A percentile compares a stretch with the other conserved stretches of the same genome.
phyloP scores from a whole-genome alignment of 2,888 invertebrate species.

The Argyresthia goedartella region DNA sequence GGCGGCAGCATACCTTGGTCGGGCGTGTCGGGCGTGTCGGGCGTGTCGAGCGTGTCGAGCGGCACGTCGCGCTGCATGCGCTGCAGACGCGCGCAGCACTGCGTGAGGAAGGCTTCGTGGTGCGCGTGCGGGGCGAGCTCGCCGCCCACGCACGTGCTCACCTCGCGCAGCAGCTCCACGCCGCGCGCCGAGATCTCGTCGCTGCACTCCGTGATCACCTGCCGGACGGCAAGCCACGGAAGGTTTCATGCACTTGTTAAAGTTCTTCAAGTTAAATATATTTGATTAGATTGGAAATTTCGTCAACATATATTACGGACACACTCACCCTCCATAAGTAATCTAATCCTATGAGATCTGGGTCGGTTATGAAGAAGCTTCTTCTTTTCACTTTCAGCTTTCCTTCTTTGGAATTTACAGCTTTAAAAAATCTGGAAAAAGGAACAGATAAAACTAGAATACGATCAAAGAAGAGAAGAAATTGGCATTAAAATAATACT shows the following conservation, averaged over 20 bases:
- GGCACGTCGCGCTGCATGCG: constrained; percentile 88
- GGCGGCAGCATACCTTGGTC: constrained; percentile 22
- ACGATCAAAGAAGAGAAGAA: too few relatives aligned
- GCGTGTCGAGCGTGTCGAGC: constrained; percentile 62
- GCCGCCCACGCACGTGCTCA: constrained; percentile 93
- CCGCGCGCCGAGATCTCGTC: constrained; percentile 95
- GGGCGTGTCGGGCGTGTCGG: constrained; percentile 76
- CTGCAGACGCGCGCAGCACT: constrained; percentile 91
- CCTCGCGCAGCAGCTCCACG: constrained; percentile 91
- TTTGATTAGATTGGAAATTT: too few relatives aligned
- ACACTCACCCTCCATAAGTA: constrained; percentile 91
- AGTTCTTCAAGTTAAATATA: too few relatives aligned
- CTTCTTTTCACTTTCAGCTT: constrained; percentile 90
- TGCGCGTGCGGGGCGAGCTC: constrained; percentile 85
- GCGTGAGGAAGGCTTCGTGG: constrained; percentile 92
- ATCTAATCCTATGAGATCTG: constrained; percentile 95
- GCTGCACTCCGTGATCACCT: constrained; percentile 89
- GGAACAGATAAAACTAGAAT: neutral
- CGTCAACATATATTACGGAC: too few relatives aligned
- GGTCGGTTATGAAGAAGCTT: constrained; percentile 90
- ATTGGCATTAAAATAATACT: too few relatives aligned
- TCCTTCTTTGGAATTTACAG: constrained; percentile 95
- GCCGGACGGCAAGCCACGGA: constrained; percentile 4
- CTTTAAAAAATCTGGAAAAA: constrained; percentile 85
- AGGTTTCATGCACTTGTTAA: too few relatives aligned